Evolutionary conservation across 2,888 invertebrate genomes (phyloP), one percentile per base, ranked within the genome.

Genomic region (Nebria salina): DNA sequence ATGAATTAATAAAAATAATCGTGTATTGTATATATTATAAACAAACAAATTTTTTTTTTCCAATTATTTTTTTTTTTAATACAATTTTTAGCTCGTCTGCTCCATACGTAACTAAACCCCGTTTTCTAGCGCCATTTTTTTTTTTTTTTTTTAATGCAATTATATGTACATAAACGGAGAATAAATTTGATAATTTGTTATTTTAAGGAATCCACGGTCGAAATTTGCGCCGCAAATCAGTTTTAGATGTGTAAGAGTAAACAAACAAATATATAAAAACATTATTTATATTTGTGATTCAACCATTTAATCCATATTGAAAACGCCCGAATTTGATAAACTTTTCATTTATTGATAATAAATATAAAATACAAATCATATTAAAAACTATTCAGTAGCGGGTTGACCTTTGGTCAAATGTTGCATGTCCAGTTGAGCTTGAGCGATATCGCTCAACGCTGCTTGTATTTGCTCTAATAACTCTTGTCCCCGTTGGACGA

Each of bases 381-480:
- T 70, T 70, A 54, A 11, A 20, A 42, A 70, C 76, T 75, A 81
- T 70, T 81, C 81, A 15, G 81, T 81, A 20, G 73, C n/a, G 13
- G 64, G 74, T 13, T 84, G 83, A n/a, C 83, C 82, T 83, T 88
- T 89, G 2, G 86, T 86, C 54, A 89, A 84, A 87, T 94, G 94
- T 86, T 95, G 95, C 96, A 96, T 97, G 85, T 97, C 96, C 0
- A 97, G 90, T 86, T 97, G 97, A 74, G 95, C 94, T 87, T 97
- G 96, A 0, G 97, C 97, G 81, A 98, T 98, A 86, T 98, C 98
- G 86, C 96, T 95, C 0, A 98, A 90, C 0, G 97, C 97, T 11
- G 94, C 93, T 89, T 98, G 98, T 75, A 98, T 96, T 87, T 96
- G 94, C 85, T 95, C 95, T 64, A 98, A 89, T 1, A 98, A 89